Base-by-base conservation (phyloP, 2,113 vertebrate genomes). In the Tenebrosternarchus preto region DNA sequence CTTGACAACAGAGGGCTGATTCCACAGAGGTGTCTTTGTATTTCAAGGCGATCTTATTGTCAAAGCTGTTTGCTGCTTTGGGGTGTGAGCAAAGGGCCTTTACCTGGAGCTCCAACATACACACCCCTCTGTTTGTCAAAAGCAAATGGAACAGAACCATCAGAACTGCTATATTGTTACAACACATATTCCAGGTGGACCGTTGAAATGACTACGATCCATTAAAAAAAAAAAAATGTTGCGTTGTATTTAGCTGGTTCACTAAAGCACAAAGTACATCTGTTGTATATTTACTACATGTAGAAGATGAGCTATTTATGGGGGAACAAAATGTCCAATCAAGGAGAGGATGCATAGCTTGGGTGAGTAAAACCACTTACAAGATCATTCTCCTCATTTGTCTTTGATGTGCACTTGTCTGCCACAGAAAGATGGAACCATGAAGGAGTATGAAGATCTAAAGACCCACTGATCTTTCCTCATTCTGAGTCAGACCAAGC, bases 401-500 rank as follows among this genome's bases (percentile, higher is more conserved):
- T 60, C 81, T 78, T 78, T 78, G 76, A 83, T 74, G 69, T 83
- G 63, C 59, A 73, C 43, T 77, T 76, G 73, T 77, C 61, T 73
- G 70, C 69, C 55, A 61, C 69, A 77, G 53, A 77, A 80, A 85
- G 73, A 82, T 82, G 71, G 60, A 85, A 82, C 57, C 73, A 77
- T 72, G 29, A 80, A 79, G 60, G 59, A 80, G 78, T 70, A 53
- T 53, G 59, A 80, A 85, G 84, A 85, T 85, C 80, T 85, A 77
- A 85, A 85, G 67, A 69, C 33, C 66, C 73, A 73, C 57, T 79
- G 76, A 75, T 85, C 83, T 81, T 77, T 73, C 59, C 29, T 82
- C 57, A 66, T 36, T 59, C 68, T 31, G 55, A 69, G 36, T 33
- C 66, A 61, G 67, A 61, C 66, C 50, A 43, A 60, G 50, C 63